Evolutionary conservation across 2,113 vertebrate genomes (phyloP), one percentile per base, ranked within the genome.

Genomic region (Vimba vimba): DNA sequence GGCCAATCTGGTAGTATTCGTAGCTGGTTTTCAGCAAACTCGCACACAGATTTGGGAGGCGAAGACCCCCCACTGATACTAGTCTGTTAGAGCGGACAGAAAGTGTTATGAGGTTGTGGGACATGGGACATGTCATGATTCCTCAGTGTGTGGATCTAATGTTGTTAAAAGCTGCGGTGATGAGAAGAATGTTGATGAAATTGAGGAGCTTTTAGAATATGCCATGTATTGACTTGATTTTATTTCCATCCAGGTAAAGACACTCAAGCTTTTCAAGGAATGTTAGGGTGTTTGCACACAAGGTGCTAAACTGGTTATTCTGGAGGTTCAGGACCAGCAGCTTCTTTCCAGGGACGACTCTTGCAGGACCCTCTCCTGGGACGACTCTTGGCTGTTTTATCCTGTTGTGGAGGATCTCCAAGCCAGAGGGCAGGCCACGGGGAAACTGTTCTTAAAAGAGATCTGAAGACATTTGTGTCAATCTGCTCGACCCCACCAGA

Each of bases 341-440:
- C 83, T 94, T 94, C 77, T 85, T 89, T 94, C 91, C 90, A 96
- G 95, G 86, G 95, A 92, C 52, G 93, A 93, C 2, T 85, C 87
- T 13, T 92, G 91, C 27, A 96, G 82, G 36, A 39, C 36, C 36
- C 79, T 85, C 89, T 94, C 91, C 90, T 97, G 95, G 86, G 95
- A 92, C 50, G 93, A 93, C 2, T 85, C 87, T 15, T 92, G 91
- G 80, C 59, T 66, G 15, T 62, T 83, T 88, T n/a, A 97, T 96
- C 55, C 86, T 93, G 86, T 97, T 97, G 79, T 95, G 94, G 77
- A 96, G 90, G 78, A 93, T 92, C 90, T 96, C 94, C 60, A 97
- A 94, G 60, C 90, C 92, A 52, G 89, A 57, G 23, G 96, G 95
- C 10, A 97, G 95, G 57, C 87, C 90, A 9, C 55, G 79, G 1